Evolutionary conservation across 2,113 vertebrate species (phyloP), one percentile per base, ranked within the genome.

Genomic region (Hemibagrus wyckioides): DNA sequence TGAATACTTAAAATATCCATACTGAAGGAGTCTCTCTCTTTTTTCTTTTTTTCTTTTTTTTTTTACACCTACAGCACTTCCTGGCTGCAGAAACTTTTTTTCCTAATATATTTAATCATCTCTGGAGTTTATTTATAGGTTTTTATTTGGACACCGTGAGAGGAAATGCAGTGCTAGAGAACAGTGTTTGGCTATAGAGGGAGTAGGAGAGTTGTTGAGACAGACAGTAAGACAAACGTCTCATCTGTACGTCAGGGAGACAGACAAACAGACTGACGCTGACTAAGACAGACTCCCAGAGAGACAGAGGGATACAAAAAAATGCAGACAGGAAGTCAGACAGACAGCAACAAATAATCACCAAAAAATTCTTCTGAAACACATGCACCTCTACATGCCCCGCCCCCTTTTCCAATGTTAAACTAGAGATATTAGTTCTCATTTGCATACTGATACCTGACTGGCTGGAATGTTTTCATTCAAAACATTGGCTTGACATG

Each of bases 191-290:
- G 67, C 69, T 85, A 73, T 75, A 89, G 85, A 52, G 48, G 56
- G 59, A 83, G 80, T 15, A 67, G 33, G 80, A 69, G n/a, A 67
- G 61, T 61, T 75, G 33, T 83, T 33, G 15, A 79, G 76, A 80
- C 50, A 36, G 54, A 80, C 30, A 25, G 25, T 8, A 13, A 56
- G 75, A 80, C 76, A 80, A 77, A 77, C 14, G 44, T 23, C 48
- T 15, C 48, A 10, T 21, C 19, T 54, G 30, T 30, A 54, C 15
- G 10, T 21, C 36, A 41, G 19, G 41, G 9, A 75, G 39, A 75
- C 39, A 28, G 23, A 41, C 39, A 23, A 75, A 30, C 6, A n/a
- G 41, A 76, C 44, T 71, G 7, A 71, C 9, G 8, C 39, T 41
- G 69, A 69, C 23, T 44, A 44, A 80, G 50, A 9, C 54, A 44